Percentiles rank a stretch among this genome's conserved stretches.
Evolutionary conservation across 1,140 invertebrate genomes (phyloP).

Genomic region (Brachionus angularis): DNA sequence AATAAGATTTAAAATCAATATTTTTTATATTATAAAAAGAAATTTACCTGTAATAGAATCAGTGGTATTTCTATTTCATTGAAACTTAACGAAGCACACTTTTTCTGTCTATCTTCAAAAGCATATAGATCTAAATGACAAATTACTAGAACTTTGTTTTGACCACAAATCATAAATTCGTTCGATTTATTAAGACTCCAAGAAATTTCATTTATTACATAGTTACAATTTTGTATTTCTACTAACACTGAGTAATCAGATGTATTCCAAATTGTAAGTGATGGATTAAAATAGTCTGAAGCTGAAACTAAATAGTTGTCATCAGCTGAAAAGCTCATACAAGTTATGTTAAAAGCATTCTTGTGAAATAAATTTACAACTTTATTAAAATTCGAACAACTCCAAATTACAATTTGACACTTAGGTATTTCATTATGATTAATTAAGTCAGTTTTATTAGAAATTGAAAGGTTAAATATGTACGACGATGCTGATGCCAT

Average conservation of each 20-base stretch:
- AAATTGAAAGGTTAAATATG: not conserved
- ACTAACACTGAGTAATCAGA: conserved; percentile 49
- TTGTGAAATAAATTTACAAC: conserved; percentile 47
- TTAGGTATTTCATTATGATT: not conserved
- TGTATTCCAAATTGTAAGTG: conserved; percentile 53
- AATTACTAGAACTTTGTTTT: conserved; percentile 50
- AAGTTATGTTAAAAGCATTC: conserved; percentile 52
- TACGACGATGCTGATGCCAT: conserved; percentile 13
- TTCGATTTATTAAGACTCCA: conserved; percentile 56
- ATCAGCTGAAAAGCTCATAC: conserved; percentile 53
- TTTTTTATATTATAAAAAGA: not conserved
- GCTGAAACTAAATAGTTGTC: conserved; percentile 55
- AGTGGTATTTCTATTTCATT: conserved; percentile 53
- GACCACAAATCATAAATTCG: conserved; percentile 54
- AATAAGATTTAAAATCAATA: conserved; percentile 38
- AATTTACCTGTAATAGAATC: too few species aligned
- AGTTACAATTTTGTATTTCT: conserved; percentile 47
- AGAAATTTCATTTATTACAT: conserved; percentile 50
- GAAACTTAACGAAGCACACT: conserved; percentile 50
- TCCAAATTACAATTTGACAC: conserved; percentile 39
- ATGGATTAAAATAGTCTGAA: conserved; percentile 52
- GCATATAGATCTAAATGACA: too few species aligned
- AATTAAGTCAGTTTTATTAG: not conserved
- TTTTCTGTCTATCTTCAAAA: conserved; percentile 51
- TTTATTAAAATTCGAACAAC: not conserved